These are phyloP conservation scores for Psilopsiagon aymara DNA, from an alignment of 2,113 vertebrate species.

Conservation along the genomic window DNA sequence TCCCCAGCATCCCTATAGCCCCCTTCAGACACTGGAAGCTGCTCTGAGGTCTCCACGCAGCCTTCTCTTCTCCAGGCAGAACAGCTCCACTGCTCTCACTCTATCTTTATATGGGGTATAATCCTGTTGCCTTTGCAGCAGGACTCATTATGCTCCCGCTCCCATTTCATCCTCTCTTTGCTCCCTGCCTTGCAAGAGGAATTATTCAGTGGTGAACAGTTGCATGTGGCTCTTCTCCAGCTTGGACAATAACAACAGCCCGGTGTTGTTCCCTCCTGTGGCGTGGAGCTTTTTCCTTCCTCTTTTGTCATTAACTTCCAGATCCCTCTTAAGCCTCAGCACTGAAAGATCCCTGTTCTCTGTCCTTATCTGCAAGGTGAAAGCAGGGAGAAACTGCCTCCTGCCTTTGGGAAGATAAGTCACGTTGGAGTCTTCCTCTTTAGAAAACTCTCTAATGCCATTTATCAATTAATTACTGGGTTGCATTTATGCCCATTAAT, in stretches of 20 bases:
- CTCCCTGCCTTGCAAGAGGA: not conserved
- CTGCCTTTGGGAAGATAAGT: conserved; percentile 64
- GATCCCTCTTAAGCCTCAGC: not conserved
- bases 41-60: not conserved
- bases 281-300: not conserved
- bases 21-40: not conserved
- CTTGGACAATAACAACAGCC: not conserved
- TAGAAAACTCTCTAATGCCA: conserved; percentile 49
- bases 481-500: conserved; percentile 58
- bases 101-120: not conserved
- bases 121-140: not conserved
- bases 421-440: conserved; percentile 51
- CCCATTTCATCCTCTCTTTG: not conserved
- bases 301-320: not conserved
- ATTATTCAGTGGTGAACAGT: accelerated
- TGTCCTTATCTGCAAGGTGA: conserved; percentile 71
- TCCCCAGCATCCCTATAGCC: no score
- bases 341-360: not conserved
- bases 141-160: accelerated
- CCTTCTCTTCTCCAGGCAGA: not conserved
- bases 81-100: not conserved
- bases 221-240: not conserved
- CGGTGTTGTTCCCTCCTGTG: not conserved
- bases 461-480: conserved; percentile 75
- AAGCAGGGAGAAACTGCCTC: conserved; percentile 43